These are phyloP conservation scores for Tor tambroides DNA, from an alignment of 2,113 vertebrate genomes.

Conservation along the genomic window DNA sequence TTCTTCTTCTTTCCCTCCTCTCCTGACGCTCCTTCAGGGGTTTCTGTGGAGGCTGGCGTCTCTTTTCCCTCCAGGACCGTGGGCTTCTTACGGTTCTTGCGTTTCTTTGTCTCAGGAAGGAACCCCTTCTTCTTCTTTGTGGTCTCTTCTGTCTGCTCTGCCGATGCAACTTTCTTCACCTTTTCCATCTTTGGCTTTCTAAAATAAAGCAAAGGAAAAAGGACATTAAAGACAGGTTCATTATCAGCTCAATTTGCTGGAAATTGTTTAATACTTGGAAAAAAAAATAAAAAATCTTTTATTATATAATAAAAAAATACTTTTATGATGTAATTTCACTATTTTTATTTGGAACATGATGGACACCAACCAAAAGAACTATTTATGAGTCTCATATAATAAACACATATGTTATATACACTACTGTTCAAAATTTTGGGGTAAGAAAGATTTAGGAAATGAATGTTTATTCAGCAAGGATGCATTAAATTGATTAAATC, in stretches of 20 bases:
- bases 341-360: too few relatives aligned
- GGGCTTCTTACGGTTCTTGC: slow-evolving; percentile 81
- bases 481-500: background rate
- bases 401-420: too few relatives aligned
- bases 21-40: slow-evolving; percentile 9
- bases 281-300: too few relatives aligned
- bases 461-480: too few relatives aligned
- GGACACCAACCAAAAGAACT: background rate
- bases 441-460: too few relatives aligned
- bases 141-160: background rate
- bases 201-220: background rate
- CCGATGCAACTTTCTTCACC: slow-evolving; percentile 60
- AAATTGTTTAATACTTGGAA: background rate
- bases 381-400: background rate
- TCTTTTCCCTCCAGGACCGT: slow-evolving; percentile 44
- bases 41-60: background rate
- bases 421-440: too few relatives aligned
- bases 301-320: too few relatives aligned
- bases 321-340: too few relatives aligned
- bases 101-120: slow-evolving; percentile 91
- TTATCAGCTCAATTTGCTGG: background rate
- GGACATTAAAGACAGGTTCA: background rate
- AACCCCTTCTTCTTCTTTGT: slow-evolving; percentile 83
- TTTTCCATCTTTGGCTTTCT: slow-evolving; percentile 88
- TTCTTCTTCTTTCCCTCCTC: slow-evolving; percentile 56